Evolutionary conservation across 2,113 vertebrate genomes (phyloP), one percentile per base, ranked within the genome.

Genomic region (Oryctolagus cuniculus): DNA sequence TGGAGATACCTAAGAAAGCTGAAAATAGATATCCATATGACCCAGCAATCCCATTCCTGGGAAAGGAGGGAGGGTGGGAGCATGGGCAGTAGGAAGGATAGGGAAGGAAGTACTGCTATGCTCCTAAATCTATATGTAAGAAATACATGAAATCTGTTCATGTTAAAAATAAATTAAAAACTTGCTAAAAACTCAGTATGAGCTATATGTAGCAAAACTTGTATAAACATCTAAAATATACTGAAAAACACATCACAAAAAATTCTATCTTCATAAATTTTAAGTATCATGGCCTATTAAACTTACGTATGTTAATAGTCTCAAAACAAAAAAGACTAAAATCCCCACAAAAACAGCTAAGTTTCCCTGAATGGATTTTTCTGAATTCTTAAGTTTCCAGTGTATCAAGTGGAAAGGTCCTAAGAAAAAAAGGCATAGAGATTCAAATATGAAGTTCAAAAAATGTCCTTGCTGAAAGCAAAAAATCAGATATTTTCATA

Each of bases 201-300:
- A 82, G 44, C 9, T 69, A 74, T 90, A 88, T 70, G 16, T 70
- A 95, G 73, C 3, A 69, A 85, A 90, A 93, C 12, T 29, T 78
- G 1, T 79, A 86, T 58, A 73, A 95, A 53, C 12, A 93, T 63
- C 9, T 90, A 69, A 49, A 81, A 3, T 31, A 88, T 24, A 90
- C 7, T 63, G 27, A 82, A 11, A 61, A 29, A 49, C 16, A 69
- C 58, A 34, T 44, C 17, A 83, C 15, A 77, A 69, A 3, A 3
- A 4, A 80, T 24, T 91, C 22, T 34, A 78, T 73, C 38, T 93
- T 81, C 66, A 88, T 16, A 34, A 87, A 69, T 6, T 84, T 90
- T 79, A 55, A 44, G 44, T 44, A 44, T 9, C 73, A 82, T 58
- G 10, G 10, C 10, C 10, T 63, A 64, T 15, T 53, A 73, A 29